Base-by-base conservation (phyloP, 1,140 invertebrate species). In the Drosophila nigromelanica region DNA sequence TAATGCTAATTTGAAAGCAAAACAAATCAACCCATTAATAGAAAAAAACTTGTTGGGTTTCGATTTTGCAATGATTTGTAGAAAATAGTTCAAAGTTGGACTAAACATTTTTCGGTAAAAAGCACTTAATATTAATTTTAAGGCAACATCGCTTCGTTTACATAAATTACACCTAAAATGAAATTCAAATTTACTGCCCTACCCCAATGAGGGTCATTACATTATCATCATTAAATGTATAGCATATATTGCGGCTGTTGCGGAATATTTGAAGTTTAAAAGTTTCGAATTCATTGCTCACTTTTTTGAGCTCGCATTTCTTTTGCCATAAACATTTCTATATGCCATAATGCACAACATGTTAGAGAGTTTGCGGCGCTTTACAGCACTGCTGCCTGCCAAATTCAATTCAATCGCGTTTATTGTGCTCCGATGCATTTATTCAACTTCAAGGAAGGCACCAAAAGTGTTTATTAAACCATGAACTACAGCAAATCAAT, bases 1-100 rank as follows among this genome's bases (percentile, higher is more conserved):
- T 11, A 74, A 80, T 77, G 76, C 55, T 74, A 89, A 89, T 89
- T 52, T 47, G 64, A 69, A 80, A 61, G 56, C 70, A 61, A 89
- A 82, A 74, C 71, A 82, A 76, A 76, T 30, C 62, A 30, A 72
- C 62, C 33, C 21, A 27, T 37, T n/a, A n/a, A n/a, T n/a, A n/a
- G 30, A 64, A 54, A 58, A 60, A 64, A 63, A 37, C 45, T 40
- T 61, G 11, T 27, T 24, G 33, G 45, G 39, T 42, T 40, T 40
- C 14, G 35, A 61, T 82, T 83, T 67, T 33, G 66, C 33, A 61
- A 48, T 37, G 18, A 64, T 37, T 43, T 39, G 37, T 12, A 2
- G 24, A 21, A 14, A 60, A 24, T 33, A 8, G 14, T 21, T 47
- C 8, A 21, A 12, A 42, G 37, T 18, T 58, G 6, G 24, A 12